Base-by-base conservation (phyloP, 2,888 invertebrate genomes). In the Conus canariensis region DNA sequence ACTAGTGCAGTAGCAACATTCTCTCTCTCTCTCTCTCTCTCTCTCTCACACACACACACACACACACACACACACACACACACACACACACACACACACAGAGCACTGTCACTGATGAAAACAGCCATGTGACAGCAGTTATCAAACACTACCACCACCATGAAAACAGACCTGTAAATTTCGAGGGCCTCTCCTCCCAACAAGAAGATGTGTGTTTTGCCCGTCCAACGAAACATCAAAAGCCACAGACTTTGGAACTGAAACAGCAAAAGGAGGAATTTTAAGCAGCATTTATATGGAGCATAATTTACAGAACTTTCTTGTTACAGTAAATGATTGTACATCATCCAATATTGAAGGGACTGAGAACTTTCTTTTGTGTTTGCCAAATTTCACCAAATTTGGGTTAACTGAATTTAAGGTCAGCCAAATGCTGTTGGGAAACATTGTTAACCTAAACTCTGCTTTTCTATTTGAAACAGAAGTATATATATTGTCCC, bases 161-260 rank as follows among this genome's bases (percentile, higher is more conserved):
- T 64, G 64, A 64, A 64, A 64, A 77, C 77, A 58, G 56, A 95
- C 95, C 94, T 94, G 93, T 87, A 95, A 90, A 91, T 93, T 92
- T 58, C 93, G 91, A 19, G 95, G 95, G 8, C 94, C 93, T 88
- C 93, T 93, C 88, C 93, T 94, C 16, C 92, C 70, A 16, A 94
- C 89, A 60, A 93, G 90, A 87, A 93, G 93, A n/a, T 93, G 92
- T 67, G 91, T 91, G 88, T 92, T 88, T 30, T 91, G 85, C 9
- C 94, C 95, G 91, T 94, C 94, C 85, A 95, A 89, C 10, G 92
- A 91, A 45, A 95, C 94, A 91, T 94, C 94, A 92, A 95, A 95
- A 87, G 94, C 94, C 22, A 95, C 91, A 80, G 94, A 93, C 87
- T 93, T 94, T 2, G 94, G 94, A 59, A 94, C 95, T 94, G 93